phyloP scores from a whole-genome alignment of 2,113 vertebrate species.

The Acanthochromis polyacanthus region DNA sequence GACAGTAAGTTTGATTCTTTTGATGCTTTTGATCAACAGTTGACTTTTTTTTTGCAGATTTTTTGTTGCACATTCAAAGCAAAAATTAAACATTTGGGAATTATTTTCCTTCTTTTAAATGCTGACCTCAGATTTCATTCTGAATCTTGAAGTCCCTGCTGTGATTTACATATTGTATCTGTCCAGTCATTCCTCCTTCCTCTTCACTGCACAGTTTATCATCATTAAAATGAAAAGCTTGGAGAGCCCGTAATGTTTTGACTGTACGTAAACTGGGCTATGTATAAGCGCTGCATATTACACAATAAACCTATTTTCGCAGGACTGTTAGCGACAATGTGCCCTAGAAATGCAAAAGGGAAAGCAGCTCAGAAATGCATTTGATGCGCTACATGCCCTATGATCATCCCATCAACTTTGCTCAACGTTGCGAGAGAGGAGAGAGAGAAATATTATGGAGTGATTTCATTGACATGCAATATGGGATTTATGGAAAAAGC shows the following conservation, averaged over 20 bases:
- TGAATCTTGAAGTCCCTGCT: neutral
- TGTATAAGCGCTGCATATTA: conserved; percentile 41
- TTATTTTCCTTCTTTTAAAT: neutral
- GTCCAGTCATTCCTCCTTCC: neutral
- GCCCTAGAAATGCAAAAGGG: conserved; percentile 57
- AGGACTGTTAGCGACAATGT: conserved; percentile 38
- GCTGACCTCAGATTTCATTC: neutral
- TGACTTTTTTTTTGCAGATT: no score
- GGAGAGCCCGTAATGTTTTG: conserved; percentile 4
- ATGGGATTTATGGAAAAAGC: conserved; percentile 65
- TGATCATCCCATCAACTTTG: conserved; percentile 78
- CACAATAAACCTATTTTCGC: conserved; percentile 53
- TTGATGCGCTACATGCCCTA: conserved; percentile 70
- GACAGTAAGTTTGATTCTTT: no score
- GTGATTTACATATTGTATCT: neutral
- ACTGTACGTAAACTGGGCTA: conserved; percentile 26
- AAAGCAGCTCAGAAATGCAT: conserved; percentile 72
- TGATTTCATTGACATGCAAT: conserved; percentile 77
- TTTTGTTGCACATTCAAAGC: neutral
- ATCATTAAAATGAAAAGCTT: conserved; percentile 57
- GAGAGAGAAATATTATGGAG: conserved; percentile 65
- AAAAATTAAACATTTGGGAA: neutral
- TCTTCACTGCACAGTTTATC: conserved; percentile 10
- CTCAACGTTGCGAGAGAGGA: conserved; percentile 49
- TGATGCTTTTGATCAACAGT: no score